Base-by-base conservation (phyloP, 2,797 vertebrate species). In the Pipistrellus pipistrellus region DNA sequence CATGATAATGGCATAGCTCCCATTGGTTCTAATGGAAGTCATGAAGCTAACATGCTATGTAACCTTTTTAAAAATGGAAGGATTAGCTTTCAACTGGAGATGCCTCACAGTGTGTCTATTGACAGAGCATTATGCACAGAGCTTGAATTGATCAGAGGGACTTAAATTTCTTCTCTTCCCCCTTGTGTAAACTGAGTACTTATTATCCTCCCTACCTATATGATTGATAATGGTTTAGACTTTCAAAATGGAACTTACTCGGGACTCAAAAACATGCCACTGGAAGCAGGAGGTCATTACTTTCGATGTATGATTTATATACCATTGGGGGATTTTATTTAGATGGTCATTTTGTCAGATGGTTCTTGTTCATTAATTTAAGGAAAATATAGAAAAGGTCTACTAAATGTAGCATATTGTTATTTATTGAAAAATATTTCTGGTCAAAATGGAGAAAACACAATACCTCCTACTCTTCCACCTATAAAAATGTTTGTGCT, bases 31-130 rank as follows among this genome's bases (percentile, higher is more conserved):
- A 96, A 96, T 85, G 78, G 93, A 94, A 96, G 64, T 59, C 83
- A 76, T 35, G 84, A 94, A 84, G 94, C 30, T 88, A 86, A 96
- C 96, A 89, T 76, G 55, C 87, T 41, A 69, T 27, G 51, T 95
- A 95, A 96, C 94, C 66, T 97, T 95, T 97, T 82, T 27, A 96
- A 96, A 97, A 97, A 94, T 85, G 62, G 78, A 91, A 97, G 82
- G 78, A 78, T 96, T 90, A 64, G 44, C 84, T 92, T 97, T 69
- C 92, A 46, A 4, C 64, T 55, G 41, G 27, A 83, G 80, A 46
- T 91, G 41, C 85, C 57, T 95, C 85, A 51, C 69, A 53, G 38
- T 27, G 88, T 44, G 83, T 94, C 23, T 85, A 97, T 95, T 92
- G 44, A 96, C 69, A 94, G 95, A 90, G 62, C 59, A 80, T 92